Evolutionary conservation across 2,888 invertebrate species (phyloP).

Genomic region (Coleophora deauratella): DNA sequence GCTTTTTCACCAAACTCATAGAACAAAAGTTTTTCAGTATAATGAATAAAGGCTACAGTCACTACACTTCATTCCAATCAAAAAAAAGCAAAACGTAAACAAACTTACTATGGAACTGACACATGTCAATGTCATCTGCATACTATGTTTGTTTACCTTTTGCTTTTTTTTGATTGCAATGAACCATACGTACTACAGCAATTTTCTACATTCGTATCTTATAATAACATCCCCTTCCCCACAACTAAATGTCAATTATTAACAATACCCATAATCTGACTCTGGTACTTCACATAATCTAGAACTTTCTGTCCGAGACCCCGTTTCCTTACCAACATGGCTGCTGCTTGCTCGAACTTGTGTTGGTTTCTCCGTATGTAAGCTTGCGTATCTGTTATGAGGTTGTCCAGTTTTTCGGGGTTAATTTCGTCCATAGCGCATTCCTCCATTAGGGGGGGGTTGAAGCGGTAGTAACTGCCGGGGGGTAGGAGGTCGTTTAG

Average conservation of each 20-base stretch:
- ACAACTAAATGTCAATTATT: constrained; percentile 31
- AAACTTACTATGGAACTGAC: no score
- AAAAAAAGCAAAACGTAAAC: no score
- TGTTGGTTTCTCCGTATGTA: constrained; percentile 87
- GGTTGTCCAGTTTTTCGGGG: constrained; percentile 78
- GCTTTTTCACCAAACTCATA: no score
- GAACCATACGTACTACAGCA: no score
- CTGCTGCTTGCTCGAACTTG: constrained; percentile 79
- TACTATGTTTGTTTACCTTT: no score
- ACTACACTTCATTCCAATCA: no score
- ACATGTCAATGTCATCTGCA: no score
- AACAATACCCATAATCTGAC: constrained; percentile 5
- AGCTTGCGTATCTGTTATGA: constrained; percentile 83
- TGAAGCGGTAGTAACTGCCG: constrained; percentile 86
- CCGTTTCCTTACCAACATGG: constrained; percentile 41
- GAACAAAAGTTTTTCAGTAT: no score
- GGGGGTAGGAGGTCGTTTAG: constrained; percentile 83
- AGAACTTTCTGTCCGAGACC: constrained; percentile 27
- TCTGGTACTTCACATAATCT: constrained; percentile 30
- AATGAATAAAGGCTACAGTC: no score
- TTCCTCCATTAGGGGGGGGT: constrained; percentile 88
- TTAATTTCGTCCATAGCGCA: constrained; percentile 87
- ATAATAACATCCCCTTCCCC: no score
- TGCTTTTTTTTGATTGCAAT: no score
- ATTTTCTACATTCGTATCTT: no score